Conservation (phyloP, 2,888 invertebrate species). For the Auanema freiburgensis region DNA sequence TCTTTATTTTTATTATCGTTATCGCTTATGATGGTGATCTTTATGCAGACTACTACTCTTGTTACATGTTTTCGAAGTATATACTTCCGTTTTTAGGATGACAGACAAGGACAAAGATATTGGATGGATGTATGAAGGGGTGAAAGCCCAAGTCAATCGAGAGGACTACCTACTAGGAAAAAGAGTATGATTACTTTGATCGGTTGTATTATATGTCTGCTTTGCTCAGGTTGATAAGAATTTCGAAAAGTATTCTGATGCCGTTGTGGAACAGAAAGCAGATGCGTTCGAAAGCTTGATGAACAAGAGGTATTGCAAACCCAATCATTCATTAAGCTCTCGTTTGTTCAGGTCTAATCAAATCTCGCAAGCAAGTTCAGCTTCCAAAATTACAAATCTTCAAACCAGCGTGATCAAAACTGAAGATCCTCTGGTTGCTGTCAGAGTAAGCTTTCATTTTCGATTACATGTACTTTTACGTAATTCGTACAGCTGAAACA, state of each 20-base stretch:
- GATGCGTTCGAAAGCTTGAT: constrained; percentile 36
- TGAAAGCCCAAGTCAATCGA: constrained; percentile 53
- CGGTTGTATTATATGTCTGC: constrained; percentile 5
- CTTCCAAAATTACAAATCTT: constrained; percentile 34
- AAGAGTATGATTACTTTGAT: constrained; percentile 31
- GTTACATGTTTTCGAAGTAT: no score
- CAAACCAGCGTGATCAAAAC: constrained; percentile 46
- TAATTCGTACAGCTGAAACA: constrained; percentile 41
- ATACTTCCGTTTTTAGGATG: no score
- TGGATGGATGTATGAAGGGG: constrained; percentile 61
- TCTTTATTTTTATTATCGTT: no score
- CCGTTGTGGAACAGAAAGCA: constrained; percentile 47
- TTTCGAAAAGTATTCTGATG: constrained; percentile 60
- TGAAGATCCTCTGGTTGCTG: constrained; percentile 58
- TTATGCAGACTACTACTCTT: no score
- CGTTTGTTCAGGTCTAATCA: background rate
- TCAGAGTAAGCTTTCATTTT: constrained; percentile 41
- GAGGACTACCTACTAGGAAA: constrained; percentile 61
- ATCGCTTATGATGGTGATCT: no score
- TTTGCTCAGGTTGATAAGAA: constrained; percentile 54
- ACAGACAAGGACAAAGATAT: constrained; percentile 30
- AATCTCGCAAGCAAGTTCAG: no score
- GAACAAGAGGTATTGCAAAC: constrained; percentile 18
- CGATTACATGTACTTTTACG: background rate
- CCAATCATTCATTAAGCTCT: background rate